Evolutionary conservation across 1,140 invertebrate genomes (phyloP).

Genomic region (Drosophila repletoides): DNA sequence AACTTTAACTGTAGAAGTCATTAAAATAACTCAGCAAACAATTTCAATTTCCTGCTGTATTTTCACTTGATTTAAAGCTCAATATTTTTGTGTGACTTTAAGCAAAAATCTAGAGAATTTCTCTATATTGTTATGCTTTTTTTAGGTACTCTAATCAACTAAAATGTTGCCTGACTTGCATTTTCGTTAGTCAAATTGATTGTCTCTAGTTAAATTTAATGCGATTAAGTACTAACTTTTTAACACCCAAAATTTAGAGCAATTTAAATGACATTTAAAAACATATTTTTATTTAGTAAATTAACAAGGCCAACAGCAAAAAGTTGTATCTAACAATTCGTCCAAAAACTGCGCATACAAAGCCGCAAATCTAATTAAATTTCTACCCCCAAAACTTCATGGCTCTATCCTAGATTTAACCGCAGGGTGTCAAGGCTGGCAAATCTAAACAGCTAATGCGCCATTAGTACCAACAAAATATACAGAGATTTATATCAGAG

Average conservation of each 20-base stretch:
- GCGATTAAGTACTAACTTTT: background rate
- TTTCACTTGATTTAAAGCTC: no score
- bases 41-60: no score
- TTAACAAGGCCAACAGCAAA: background rate
- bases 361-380: conserved; percentile 44
- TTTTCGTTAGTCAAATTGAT: no score
- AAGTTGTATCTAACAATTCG: conserved; percentile 1
- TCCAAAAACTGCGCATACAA: background rate
- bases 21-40: no score
- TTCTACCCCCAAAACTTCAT: conserved; percentile 17
- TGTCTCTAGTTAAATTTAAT: background rate
- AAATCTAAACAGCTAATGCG: conserved; percentile 25
- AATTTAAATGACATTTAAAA: background rate
- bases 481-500: conserved; percentile 28
- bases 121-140: background rate
- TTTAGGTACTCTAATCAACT: no score
- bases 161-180: no score
- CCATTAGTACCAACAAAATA: conserved; percentile 30
- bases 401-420: conserved; percentile 5
- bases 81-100: no score
- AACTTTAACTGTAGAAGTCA: no score
- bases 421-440: background rate
- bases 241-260: background rate
- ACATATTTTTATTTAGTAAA: background rate
- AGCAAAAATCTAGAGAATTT: no score